Percentiles rank a stretch among this genome's conserved stretches.
phyloP scores from a whole-genome alignment of 2,797 vertebrate species.

The Miichthys miiuy region DNA sequence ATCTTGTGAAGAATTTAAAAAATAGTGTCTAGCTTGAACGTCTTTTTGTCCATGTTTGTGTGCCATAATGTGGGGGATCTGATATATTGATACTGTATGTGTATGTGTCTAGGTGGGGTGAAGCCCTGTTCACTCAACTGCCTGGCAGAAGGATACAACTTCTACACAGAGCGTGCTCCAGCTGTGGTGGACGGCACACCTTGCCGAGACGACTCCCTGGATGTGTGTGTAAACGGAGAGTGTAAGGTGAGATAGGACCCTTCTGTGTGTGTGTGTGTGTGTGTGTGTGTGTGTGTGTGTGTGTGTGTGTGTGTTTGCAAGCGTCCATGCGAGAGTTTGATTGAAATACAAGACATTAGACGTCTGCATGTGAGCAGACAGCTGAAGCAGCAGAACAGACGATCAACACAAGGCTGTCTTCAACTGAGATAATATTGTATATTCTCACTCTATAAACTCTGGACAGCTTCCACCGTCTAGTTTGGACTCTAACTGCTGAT shows the following conservation, averaged over 20 bases:
- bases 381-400: slow-evolving; percentile 23
- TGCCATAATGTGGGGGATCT: neutral
- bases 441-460: slow-evolving; percentile 27
- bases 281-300: slow-evolving; percentile 9
- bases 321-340: neutral
- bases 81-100: neutral
- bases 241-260: slow-evolving; percentile 90
- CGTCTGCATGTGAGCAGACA: slow-evolving; percentile 1
- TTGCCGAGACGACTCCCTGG: slow-evolving; percentile 93
- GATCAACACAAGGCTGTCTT: slow-evolving; percentile 27
- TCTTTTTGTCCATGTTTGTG: neutral
- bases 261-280: neutral
- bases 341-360: slow-evolving; percentile 12
- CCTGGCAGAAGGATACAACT: slow-evolving; percentile 97
- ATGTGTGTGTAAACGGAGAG: slow-evolving; percentile 96
- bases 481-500: slow-evolving; percentile 50
- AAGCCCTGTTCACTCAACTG: slow-evolving; percentile 98
- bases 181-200: slow-evolving; percentile 95
- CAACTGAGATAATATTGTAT: slow-evolving; percentile 43
- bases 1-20: too few relatives aligned
- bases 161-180: slow-evolving; percentile 96
- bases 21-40: too few relatives aligned
- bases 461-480: slow-evolving; percentile 47
- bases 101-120: slow-evolving; percentile 89
- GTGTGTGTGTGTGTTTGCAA: slow-evolving; percentile 10